Evolutionary conservation across 2,113 vertebrate species (phyloP).

Genomic region (Crotalus horridus): DNA sequence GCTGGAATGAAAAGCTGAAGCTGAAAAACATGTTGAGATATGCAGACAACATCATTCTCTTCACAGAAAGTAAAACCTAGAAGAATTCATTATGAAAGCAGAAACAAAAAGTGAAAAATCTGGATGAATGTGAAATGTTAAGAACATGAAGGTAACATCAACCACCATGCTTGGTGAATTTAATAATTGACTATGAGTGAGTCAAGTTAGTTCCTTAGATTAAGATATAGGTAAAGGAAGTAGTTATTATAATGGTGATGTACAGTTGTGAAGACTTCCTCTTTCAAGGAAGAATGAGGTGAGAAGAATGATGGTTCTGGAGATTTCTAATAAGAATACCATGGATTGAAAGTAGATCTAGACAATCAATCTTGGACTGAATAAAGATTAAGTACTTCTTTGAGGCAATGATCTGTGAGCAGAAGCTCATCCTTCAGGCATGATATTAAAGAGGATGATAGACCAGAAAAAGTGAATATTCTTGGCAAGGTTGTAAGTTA

Average conservation of each 20-base stretch:
- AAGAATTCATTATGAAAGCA: neutral
- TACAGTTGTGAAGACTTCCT: neutral
- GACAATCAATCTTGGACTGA: neutral
- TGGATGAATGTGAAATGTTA: neutral
- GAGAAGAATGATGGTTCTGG: neutral
- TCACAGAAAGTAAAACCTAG: neutral
- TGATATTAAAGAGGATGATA: neutral
- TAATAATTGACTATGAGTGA: neutral
- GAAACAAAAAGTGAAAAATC: neutral
- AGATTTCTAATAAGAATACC: neutral
- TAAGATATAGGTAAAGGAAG: neutral
- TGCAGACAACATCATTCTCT: neutral
- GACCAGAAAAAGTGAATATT: neutral
- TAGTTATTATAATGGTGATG: neutral
- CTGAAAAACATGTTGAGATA: neutral
- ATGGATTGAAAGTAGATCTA: neutral
- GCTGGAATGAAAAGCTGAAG: neutral
- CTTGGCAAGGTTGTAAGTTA: neutral
- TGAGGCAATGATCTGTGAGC: neutral
- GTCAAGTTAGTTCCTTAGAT: neutral
- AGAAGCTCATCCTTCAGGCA: neutral
- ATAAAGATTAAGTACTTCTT: neutral
- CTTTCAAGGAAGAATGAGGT: neutral
- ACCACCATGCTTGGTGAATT: neutral
- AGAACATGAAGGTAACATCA: neutral